Evolutionary conservation across 2,113 vertebrate species (phyloP).

Genomic region (Orycteropus afer): DNA sequence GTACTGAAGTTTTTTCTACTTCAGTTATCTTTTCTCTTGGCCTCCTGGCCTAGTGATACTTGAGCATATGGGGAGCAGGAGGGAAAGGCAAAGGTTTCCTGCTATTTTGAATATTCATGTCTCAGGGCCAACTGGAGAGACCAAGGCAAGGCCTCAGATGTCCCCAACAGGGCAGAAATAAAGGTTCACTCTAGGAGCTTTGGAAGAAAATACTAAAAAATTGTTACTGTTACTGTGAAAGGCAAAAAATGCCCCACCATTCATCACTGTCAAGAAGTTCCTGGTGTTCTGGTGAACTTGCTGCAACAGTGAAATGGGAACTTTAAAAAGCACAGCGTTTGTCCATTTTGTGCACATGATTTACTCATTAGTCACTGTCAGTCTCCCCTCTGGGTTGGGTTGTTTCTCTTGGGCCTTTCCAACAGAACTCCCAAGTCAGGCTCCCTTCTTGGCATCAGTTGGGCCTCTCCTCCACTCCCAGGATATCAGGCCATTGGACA

Average conservation of each 20-base stretch:
- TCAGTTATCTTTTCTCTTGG: constrained; percentile 25
- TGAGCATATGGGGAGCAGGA: background rate
- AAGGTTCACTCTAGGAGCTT: background rate
- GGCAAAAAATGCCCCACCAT: background rate
- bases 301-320: background rate
- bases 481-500: constrained; percentile 38
- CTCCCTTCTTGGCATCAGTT: constrained; percentile 6
- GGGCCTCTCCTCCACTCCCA: background rate
- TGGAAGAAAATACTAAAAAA: constrained; percentile 35
- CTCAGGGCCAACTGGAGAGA: constrained; percentile 18
- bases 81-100: constrained; percentile 12
- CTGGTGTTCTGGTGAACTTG: background rate
- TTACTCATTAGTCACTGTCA: constrained; percentile 1
- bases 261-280: background rate
- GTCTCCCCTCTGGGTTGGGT: background rate
- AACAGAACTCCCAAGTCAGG: background rate
- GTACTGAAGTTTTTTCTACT: background rate
- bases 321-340: constrained; percentile 22
- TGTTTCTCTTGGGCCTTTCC: background rate
- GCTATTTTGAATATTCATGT: background rate
- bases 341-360: background rate
- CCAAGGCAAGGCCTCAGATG: constrained; percentile 19
- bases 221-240: constrained; percentile 37
- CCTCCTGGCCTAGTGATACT: background rate
- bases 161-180: background rate